phyloP scores from a whole-genome alignment of 2,797 vertebrate genomes.

The Merluccius polli region DNA sequence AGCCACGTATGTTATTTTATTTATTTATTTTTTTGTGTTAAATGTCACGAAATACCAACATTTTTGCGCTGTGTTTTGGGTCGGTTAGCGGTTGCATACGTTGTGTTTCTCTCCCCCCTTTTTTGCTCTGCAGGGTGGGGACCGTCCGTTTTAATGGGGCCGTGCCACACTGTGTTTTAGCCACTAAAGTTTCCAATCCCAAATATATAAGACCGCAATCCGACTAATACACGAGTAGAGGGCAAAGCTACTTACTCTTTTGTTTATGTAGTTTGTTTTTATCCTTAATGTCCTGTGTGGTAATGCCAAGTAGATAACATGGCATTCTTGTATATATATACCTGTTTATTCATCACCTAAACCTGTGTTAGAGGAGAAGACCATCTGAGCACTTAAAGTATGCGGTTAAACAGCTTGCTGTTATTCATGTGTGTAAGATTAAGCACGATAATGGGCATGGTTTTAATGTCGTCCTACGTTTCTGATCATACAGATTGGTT shows the following conservation, averaged over 20 bases:
- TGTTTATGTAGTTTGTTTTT: neutral
- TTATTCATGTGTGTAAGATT: neutral
- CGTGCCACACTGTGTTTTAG: conserved; percentile 19
- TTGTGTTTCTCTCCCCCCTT: conserved; percentile 13
- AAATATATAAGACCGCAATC: conserved; percentile 13
- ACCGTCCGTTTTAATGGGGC: conserved; percentile 26
- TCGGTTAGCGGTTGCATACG: conserved; percentile 24
- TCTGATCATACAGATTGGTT: neutral
- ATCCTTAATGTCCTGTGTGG: neutral
- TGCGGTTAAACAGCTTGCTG: no score
- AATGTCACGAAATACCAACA: neutral
- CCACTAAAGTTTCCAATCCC: conserved; percentile 40
- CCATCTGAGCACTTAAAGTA: no score
- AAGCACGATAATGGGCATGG: neutral
- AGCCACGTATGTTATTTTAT: neutral
- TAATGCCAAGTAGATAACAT: neutral
- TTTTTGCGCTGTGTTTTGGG: no score
- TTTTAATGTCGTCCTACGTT: neutral
- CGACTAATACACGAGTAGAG: neutral
- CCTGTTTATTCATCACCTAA: neutral
- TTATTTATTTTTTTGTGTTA: no score
- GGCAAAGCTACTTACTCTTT: neutral
- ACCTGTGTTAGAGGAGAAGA: neutral
- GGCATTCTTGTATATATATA: neutral
- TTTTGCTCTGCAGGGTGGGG: conserved; percentile 30